These are phyloP conservation scores for Amia ocellicauda DNA, from an alignment of 2,113 vertebrate species.

Conservation along the genomic window DNA sequence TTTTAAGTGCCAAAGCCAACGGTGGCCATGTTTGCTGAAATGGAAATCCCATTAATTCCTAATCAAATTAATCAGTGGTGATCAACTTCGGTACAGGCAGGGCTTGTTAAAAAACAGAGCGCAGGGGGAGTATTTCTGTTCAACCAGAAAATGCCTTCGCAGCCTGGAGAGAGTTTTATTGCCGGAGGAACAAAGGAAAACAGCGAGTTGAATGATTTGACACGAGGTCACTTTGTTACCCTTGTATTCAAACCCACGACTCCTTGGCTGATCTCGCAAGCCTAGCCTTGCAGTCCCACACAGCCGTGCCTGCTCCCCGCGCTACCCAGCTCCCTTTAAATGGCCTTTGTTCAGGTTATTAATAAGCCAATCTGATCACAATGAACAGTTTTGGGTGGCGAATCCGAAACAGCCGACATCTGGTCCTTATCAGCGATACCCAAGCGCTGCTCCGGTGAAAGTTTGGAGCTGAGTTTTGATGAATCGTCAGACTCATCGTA, in stretches of 20 bases:
- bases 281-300: neutral
- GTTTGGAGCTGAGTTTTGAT: neutral
- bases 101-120: no score
- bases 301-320: neutral
- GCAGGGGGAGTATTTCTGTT: no score
- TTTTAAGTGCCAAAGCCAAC: no score
- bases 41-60: no score
- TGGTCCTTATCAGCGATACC: conserved; percentile 3
- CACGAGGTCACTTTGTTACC: neutral
- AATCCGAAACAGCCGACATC: conserved; percentile 18
- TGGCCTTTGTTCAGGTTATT: conserved; percentile 13
- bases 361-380: conserved; percentile 1
- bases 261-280: conserved; percentile 7
- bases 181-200: conserved; percentile 12
- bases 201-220: conserved; percentile 20
- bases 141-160: neutral
- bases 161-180: conserved; percentile 14
- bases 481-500: conserved; percentile 3
- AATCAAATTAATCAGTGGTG: no score
- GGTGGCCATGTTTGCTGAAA: no score
- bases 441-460: neutral
- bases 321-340: neutral
- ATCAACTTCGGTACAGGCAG: no score
- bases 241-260: conserved; percentile 2
- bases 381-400: no score